Conservation (phyloP, 2,113 vertebrate species). For the Aix galericulata region DNA sequence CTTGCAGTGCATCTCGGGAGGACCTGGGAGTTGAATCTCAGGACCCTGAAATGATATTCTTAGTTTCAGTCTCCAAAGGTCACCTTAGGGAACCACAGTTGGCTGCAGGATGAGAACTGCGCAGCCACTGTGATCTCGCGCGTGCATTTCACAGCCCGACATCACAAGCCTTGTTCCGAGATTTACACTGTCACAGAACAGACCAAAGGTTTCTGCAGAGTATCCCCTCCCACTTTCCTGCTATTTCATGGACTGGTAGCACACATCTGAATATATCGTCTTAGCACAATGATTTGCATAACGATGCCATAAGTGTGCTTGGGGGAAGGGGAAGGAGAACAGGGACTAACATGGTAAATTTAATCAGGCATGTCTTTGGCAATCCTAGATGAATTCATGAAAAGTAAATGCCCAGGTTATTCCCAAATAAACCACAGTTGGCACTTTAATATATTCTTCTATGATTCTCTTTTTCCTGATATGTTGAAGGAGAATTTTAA, state of each 20-base stretch:
- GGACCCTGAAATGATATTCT: neutral
- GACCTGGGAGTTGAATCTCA: neutral
- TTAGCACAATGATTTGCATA: neutral
- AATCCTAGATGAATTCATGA: neutral
- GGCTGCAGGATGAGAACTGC: neutral
- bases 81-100: neutral
- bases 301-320: neutral
- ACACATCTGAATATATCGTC: neutral
- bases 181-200: neutral
- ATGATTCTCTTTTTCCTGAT: neutral
- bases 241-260: neutral
- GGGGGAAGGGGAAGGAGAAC: neutral
- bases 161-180: neutral
- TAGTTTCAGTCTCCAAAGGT: neutral
- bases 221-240: neutral
- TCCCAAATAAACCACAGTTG: neutral
- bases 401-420: slow-evolving; percentile 8
- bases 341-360: neutral
- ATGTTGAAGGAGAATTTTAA: slow-evolving; percentile 19
- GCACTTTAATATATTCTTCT: neutral
- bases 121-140: neutral
- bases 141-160: neutral
- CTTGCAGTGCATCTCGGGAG: neutral
- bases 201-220: neutral
- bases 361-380: slow-evolving; percentile 14